A percentile compares a stretch with the other conserved stretches of the same genome.
Conservation (phyloP, 1,140 invertebrate genomes). For the Lasaia peninsularis region DNA sequence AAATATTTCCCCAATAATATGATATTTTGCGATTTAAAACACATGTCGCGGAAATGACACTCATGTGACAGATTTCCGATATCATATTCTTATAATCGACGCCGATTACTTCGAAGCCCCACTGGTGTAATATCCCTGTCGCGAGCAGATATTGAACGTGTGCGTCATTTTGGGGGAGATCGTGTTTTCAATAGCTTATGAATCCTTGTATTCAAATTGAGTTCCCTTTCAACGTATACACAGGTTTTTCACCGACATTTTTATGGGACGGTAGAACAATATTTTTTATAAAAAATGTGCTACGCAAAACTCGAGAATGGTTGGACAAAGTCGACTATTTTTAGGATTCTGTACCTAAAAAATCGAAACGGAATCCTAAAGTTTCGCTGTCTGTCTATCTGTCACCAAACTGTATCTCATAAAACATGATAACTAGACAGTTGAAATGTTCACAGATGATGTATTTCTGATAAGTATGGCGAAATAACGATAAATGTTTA, state of each 20-base stretch:
- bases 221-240: neutral
- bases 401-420: too few relatives aligned
- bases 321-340: too few relatives aligned
- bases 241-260: neutral
- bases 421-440: too few relatives aligned
- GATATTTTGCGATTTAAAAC: slow-evolving; percentile 42
- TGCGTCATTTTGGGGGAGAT: slow-evolving; percentile 15
- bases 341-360: too few relatives aligned
- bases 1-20: slow-evolving; percentile 1
- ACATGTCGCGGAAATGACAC: slow-evolving; percentile 53
- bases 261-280: too few relatives aligned
- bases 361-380: too few relatives aligned
- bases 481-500: too few relatives aligned
- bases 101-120: slow-evolving; percentile 59
- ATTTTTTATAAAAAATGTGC: too few relatives aligned
- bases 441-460: too few relatives aligned
- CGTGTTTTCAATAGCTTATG: slow-evolving; percentile 13
- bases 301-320: too few relatives aligned
- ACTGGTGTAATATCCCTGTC: slow-evolving; percentile 29
- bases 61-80: slow-evolving; percentile 62
- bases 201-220: slow-evolving; percentile 14
- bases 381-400: too few relatives aligned
- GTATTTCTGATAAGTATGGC: too few relatives aligned
- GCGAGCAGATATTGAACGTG: slow-evolving; percentile 15
- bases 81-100: slow-evolving; percentile 57